These are phyloP conservation scores for Antheraea assamensis DNA, from an alignment of 2,888 invertebrate genomes.

Conservation along the genomic window DNA sequence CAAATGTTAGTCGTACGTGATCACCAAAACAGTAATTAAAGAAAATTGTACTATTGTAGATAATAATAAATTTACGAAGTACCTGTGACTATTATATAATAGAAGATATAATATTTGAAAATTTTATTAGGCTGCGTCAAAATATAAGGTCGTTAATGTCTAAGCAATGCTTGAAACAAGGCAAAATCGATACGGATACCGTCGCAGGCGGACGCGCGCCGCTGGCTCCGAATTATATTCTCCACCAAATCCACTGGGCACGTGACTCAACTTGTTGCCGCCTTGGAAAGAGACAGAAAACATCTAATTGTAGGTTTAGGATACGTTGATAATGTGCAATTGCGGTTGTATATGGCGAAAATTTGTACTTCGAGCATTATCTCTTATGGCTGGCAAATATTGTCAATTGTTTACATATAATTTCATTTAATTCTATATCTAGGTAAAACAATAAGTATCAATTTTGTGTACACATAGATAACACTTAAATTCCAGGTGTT, in stretches of 20 bases:
- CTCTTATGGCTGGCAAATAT: not conserved
- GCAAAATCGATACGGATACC: constrained; percentile 72
- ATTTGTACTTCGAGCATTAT: not conserved
- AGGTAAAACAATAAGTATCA: not conserved
- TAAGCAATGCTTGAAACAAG: constrained; percentile 65
- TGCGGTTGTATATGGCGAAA: not conserved
- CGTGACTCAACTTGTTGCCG: constrained; percentile 81
- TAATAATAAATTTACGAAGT: not conserved
- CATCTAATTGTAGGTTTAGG: constrained; percentile 21
- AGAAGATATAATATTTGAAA: constrained; percentile 20
- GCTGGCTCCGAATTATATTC: constrained; percentile 70
- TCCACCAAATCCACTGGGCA: constrained; percentile 68
- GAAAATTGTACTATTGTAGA: not conserved
- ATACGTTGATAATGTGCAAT: not conserved
- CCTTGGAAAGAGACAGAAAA: constrained; percentile 44
- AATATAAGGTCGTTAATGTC: constrained; percentile 51
- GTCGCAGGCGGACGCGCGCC: constrained; percentile 72
- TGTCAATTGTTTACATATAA: not conserved
- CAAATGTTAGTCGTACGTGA: not conserved
- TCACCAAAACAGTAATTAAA: not conserved
- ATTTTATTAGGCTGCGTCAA: constrained; percentile 44
- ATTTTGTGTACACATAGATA: not conserved
- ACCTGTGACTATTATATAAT: not conserved
- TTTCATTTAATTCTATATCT: not conserved
- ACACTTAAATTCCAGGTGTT: not conserved